Evolutionary conservation across 2,888 invertebrate species (phyloP).

Genomic region (Pachycephus smyrnensis): DNA sequence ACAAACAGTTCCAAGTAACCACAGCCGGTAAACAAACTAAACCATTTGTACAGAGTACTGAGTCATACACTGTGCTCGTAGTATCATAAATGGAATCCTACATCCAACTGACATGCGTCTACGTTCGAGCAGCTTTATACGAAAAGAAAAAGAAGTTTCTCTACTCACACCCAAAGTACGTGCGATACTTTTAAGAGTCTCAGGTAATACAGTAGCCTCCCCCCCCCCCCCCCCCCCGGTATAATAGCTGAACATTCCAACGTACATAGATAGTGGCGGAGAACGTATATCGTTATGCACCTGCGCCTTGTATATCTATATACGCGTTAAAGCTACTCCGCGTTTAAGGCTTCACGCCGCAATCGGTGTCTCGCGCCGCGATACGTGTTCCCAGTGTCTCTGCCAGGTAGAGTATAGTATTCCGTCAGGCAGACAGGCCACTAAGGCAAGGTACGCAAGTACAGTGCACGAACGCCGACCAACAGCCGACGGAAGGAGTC

Average conservation of each 20-base stretch:
- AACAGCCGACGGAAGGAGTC: not conserved
- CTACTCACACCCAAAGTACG: not conserved
- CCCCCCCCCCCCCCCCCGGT: too few relatives aligned
- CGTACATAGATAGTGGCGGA: not conserved
- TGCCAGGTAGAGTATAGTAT: not conserved
- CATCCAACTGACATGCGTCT: not conserved
- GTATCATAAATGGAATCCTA: not conserved
- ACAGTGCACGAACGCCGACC: not conserved
- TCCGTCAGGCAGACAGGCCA: not conserved
- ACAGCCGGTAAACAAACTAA: not conserved
- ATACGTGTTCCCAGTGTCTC: not conserved
- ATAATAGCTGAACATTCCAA: not conserved
- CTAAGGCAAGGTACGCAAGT: not conserved
- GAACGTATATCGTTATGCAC: not conserved
- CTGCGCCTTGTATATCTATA: not conserved
- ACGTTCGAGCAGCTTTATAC: not conserved
- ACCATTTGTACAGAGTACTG: not conserved
- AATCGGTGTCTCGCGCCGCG: not conserved
- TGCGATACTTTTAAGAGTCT: not conserved
- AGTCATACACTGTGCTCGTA: not conserved
- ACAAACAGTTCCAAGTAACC: not conserved
- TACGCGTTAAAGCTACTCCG: not conserved
- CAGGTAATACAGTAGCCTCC: not conserved
- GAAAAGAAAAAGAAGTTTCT: not conserved
- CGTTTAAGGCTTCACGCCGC: not conserved